Base-by-base conservation (phyloP, 2,797 vertebrate genomes). In the Typhlichthys eigenmanni region DNA sequence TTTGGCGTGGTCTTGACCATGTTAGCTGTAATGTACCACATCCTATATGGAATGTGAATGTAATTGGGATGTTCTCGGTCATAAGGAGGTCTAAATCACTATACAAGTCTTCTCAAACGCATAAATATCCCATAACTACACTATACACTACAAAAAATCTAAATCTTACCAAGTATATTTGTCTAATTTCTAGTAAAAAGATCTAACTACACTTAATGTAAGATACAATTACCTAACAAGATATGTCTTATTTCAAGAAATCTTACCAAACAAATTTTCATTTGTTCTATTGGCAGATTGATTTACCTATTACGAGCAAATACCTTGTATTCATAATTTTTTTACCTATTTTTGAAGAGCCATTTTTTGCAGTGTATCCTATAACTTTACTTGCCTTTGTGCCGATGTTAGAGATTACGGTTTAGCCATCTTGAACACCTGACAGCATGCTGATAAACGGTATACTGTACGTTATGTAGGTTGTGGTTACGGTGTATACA, bases 331-430 rank as follows among this genome's bases (percentile, higher is more conserved):
- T 24, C 24, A 24, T 24, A 24, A 24, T 24, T 3, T 24, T 24
- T 4, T 24, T 24, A 24, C 24, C 24, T 24, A 24, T 24, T 24
- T 24, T 24, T 24, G 24, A 24, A 24, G 3, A 24, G 3, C 24
- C 24, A 4, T 24, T 24, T 24, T 24, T 24, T 24, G 24, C 24
- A 24, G 24, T 24, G 24, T 24, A 77, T 63, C 71, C 69, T 74
- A 78, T 86, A 86, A 87, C 88, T 85, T 87, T 85, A 88, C 73
- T 85, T 89, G 85, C 85, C 89, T 89, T 87, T 69, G 62, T 79
- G 67, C 8, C 5, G 70, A 70, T 80, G 61, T 66, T 62, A 73
- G 71, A 80, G 71, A 83, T 76, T 71, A 68, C 53, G 60, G 61
- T 32, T 61, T 67, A 76, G 64, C 14, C 34, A n/a, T 51, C 16